These are phyloP conservation scores for Carapus acus DNA, from an alignment of 2,797 vertebrate species.

Conservation along the genomic window DNA sequence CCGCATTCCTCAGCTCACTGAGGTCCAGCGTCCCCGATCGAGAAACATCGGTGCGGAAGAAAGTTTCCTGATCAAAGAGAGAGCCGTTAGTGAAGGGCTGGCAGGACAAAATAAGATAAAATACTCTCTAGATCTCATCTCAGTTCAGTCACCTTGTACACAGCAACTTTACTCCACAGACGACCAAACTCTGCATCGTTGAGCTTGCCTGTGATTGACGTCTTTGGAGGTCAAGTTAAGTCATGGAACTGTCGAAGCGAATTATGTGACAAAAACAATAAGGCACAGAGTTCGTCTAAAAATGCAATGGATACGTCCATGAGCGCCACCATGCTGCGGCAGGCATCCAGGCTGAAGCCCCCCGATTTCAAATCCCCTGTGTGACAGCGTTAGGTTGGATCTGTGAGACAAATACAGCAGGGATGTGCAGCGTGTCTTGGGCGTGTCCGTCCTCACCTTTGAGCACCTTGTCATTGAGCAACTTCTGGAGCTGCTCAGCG, in stretches of 20 bases:
- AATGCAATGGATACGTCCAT: constrained; percentile 95
- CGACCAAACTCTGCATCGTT: constrained; percentile 44
- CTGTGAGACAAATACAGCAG: neutral
- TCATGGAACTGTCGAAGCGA: neutral
- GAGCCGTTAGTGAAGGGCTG: neutral
- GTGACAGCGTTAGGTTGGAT: neutral
- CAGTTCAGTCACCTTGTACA: constrained; percentile 45
- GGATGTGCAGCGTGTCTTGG: neutral
- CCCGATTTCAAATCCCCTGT: constrained; percentile 51
- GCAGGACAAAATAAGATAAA: too few relatives aligned
- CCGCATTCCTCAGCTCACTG: constrained; percentile 52
- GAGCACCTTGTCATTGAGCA: constrained; percentile 36
- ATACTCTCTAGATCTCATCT: neutral
- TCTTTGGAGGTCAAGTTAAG: constrained; percentile 44
- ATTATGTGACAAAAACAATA: neutral
- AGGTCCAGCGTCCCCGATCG: constrained; percentile 45
- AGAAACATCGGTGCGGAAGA: constrained; percentile 44
- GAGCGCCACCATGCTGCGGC: constrained; percentile 81
- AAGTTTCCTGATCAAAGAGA: constrained; percentile 49
- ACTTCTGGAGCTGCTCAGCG: constrained; percentile 47
- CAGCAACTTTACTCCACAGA: constrained; percentile 50
- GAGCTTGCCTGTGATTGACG: constrained; percentile 55
- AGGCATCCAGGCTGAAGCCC: constrained; percentile 79
- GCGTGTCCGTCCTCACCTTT: constrained; percentile 19
- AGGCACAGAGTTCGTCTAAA: neutral